phyloP scores from a whole-genome alignment of 92 coral and sea anemone species.

The Desmophyllum pertusum region DNA sequence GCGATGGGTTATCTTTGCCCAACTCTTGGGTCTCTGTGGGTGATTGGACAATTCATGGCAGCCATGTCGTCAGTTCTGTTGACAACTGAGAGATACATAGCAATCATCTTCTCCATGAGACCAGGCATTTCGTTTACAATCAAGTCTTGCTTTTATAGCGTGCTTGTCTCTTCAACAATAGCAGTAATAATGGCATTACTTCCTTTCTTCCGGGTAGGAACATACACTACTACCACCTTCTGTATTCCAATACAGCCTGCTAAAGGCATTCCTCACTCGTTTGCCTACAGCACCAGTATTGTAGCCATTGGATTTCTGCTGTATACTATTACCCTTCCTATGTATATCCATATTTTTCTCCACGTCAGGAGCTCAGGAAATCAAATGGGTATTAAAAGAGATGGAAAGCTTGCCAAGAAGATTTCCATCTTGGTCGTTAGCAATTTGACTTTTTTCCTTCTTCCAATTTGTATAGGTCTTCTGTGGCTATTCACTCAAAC shows the following conservation, averaged over 20 bases:
- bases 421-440: constrained; percentile 70
- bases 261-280: constrained; percentile 58
- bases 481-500: constrained; percentile 72
- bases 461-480: constrained; percentile 66
- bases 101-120: constrained; percentile 66
- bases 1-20: constrained; percentile 40
- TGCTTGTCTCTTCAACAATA: constrained; percentile 51
- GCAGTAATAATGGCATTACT: constrained; percentile 60
- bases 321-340: constrained; percentile 64
- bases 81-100: constrained; percentile 73
- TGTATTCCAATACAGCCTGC: constrained; percentile 89
- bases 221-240: constrained; percentile 81
- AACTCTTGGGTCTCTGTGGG: constrained; percentile 73
- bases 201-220: constrained; percentile 71
- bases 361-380: constrained; percentile 68
- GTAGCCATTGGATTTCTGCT: constrained; percentile 63
- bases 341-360: constrained; percentile 69
- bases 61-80: constrained; percentile 61
- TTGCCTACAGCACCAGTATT: constrained; percentile 67
- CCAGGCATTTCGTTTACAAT: constrained; percentile 59
- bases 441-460: constrained; percentile 71
- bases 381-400: constrained; percentile 76
- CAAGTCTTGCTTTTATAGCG: constrained; percentile 31
- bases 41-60: constrained; percentile 57
- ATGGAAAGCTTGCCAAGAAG: constrained; percentile 70